Base-by-base conservation (phyloP, 2,113 vertebrate genomes). In the Colinus virginianus region DNA sequence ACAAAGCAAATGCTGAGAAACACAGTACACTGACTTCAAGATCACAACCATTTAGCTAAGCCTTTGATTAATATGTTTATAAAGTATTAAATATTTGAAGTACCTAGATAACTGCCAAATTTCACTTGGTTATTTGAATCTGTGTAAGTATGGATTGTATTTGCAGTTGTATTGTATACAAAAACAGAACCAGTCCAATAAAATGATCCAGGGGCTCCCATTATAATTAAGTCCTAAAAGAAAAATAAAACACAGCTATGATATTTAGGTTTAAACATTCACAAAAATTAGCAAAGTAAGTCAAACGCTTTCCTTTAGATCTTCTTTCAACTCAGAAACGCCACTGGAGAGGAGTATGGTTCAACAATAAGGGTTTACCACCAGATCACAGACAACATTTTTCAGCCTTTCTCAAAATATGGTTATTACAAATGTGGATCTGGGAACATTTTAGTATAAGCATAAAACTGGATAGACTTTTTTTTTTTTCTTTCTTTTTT, bases 51-150 rank as follows among this genome's bases (percentile, higher is more conserved):
- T 38, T 85, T 58, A 88, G 26, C 23, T 55, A 79, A 77, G 53
- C 51, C 8, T 75, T 64, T 75, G 48, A 49, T 5, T 70, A n/a
- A 19, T 17, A 45, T 49, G 78, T 89, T 46, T 68, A 40, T 40
- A 59, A 89, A 80, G 21, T 48, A 72, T 72, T 79, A 85, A 86
- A 78, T 51, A 66, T 88, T 90, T 87, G 23, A 84, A 86, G 45
- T 98, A 99, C 99, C 99, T 88, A 99, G 95, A 88, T 99, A 99
- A 96, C 99, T 99, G 91, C 99, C 99, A 61, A 97, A 99, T 94
- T 98, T 98, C 74, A 99, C 98, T 78, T 95, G 85, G 74, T 97
- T 97, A 5, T 97, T 78, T 40, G 76, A 95, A 75, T 99, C 98
- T 75, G 98, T 49, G 69, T 98, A 99, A 21, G 97, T 97, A 1